Evolutionary conservation across 1,140 invertebrate genomes (phyloP).

Genomic region (Macrobrachium nipponense): DNA sequence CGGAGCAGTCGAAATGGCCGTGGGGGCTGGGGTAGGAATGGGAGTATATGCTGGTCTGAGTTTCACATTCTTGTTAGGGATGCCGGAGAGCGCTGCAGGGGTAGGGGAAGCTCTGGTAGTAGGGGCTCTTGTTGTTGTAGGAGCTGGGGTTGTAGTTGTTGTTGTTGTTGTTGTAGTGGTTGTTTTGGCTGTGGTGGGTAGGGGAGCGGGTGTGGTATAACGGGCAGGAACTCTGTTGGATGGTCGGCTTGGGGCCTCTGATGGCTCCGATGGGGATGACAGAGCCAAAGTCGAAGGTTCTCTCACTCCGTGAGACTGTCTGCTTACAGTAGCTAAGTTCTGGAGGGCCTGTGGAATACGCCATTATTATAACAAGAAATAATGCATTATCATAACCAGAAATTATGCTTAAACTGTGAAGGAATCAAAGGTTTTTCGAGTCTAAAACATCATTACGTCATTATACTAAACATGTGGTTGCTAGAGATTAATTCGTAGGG

Average conservation of each 20-base stretch:
- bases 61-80: constrained; percentile 19
- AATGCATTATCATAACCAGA: not conserved
- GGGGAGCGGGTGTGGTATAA: not conserved
- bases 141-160: not conserved
- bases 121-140: not conserved
- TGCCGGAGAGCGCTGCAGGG: not conserved
- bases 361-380: not conserved
- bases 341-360: not conserved
- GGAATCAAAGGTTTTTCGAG: too few relatives aligned
- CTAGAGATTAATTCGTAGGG: too few relatives aligned
- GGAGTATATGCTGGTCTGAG: constrained; percentile 37
- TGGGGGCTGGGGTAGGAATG: constrained; percentile 17
- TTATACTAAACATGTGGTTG: too few relatives aligned
- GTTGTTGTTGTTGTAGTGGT: not conserved
- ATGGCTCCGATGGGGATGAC: not conserved
- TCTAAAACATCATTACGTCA: too few relatives aligned
- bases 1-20: not conserved
- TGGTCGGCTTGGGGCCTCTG: not conserved
- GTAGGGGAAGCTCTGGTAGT: not conserved
- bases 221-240: not conserved
- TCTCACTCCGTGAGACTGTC: not conserved
- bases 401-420: too few relatives aligned
- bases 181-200: not conserved
- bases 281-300: not conserved
- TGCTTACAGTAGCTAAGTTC: not conserved